Percentiles rank a stretch among this genome's conserved stretches.
phyloP scores from a whole-genome alignment of 2,797 vertebrate species.

The Sebastes aleutianus region DNA sequence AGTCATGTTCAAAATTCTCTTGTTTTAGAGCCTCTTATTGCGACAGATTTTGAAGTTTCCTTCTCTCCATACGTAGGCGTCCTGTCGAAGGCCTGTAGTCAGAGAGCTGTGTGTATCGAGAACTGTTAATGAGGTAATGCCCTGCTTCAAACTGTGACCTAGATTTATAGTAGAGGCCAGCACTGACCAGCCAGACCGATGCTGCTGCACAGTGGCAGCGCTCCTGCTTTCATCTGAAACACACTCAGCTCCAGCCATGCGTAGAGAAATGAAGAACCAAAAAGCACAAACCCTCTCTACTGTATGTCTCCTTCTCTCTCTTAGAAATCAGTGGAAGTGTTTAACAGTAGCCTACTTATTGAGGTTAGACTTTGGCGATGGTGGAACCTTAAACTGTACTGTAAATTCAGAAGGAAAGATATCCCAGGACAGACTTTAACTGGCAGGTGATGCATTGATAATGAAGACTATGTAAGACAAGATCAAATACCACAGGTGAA shows the following conservation, averaged over 20 bases:
- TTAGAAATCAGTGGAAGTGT: not conserved
- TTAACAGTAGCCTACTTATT: not conserved
- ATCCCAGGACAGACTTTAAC: not conserved
- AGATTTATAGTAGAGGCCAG: slow-evolving; percentile 63
- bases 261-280: slow-evolving; percentile 22
- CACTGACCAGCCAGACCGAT: slow-evolving; percentile 57
- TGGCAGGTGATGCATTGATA: not conserved
- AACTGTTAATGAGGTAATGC: slow-evolving; percentile 59
- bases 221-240: slow-evolving; percentile 46
- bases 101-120: slow-evolving; percentile 17
- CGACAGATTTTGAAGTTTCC: not conserved
- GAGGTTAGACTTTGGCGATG: not conserved
- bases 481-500: not conserved
- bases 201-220: slow-evolving; percentile 36
- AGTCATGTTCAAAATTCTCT: not conserved
- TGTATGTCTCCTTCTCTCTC: not conserved
- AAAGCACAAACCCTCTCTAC: not conserved
- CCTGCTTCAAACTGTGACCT: slow-evolving; percentile 74
- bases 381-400: not conserved
- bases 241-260: slow-evolving; percentile 45
- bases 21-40: not conserved
- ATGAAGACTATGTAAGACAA: not conserved
- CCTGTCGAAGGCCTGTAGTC: not conserved
- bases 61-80: not conserved
- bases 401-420: not conserved